Base-by-base conservation (phyloP, 2,797 vertebrate species). In the Phyllotis vaccarum region DNA sequence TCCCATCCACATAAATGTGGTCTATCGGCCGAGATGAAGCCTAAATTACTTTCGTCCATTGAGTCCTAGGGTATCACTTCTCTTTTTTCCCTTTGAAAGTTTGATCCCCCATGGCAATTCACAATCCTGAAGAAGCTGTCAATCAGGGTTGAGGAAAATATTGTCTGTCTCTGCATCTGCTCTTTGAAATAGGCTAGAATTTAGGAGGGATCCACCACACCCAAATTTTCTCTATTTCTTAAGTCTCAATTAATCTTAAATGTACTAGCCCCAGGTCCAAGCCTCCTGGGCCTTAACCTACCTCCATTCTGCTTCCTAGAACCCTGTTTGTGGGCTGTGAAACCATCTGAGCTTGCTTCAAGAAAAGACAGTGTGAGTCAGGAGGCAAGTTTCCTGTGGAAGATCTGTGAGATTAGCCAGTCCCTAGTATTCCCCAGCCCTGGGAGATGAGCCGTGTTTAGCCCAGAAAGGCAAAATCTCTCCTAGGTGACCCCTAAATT, bases 401-500 rank as follows among this genome's bases (percentile, higher is more conserved):
- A 56, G 31, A 43, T 86, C 87, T 86, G 40, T 74, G 70, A 43
- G 46, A 85, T 87, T n/a, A 88, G 54, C 27, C 31, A 62, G 1
- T 58, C 54, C 19, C 60, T 64, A 72, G 5, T 14, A 16, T 9
- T n/a, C 13, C 56, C 3, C 64, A 29, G 4, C 60, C 12, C 27
- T 27, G 68, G 29, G 68, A 95, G 49, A 80, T 86, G 37, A 97
- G 54, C 89, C 87, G 89, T 70, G 24, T 62, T 22, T 6, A 80
- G 11, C 29, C 40, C 46, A 91, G 34, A 75, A 52, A 8, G 82
- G 60, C 34, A 74, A 64, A 95, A 93, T 21, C 56, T 27, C 29
- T 92, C 27, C 14, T 16, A 22, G 29, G 12, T 76, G 29, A 76
- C 22, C 37, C n/a, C n/a, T 12, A 76, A 21, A 75, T 70, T 90